Conservation (phyloP, 2,797 vertebrate species). For the Melanitta fusca region DNA sequence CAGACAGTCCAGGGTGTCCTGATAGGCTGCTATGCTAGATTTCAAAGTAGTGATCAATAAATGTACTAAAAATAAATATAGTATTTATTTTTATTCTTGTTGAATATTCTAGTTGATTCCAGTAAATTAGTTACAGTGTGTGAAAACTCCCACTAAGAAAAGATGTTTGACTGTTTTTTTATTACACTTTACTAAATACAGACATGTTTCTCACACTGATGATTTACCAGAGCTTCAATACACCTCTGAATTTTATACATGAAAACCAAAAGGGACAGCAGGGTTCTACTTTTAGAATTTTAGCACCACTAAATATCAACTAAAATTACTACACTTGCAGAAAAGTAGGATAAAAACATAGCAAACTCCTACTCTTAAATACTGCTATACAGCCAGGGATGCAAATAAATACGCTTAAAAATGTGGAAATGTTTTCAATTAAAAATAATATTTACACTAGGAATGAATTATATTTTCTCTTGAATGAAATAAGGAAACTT, state of each 20-base stretch:
- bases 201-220: constrained; percentile 46
- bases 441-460: constrained; percentile 26
- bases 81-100: constrained; percentile 42
- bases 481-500: neutral
- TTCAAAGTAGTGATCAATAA: constrained; percentile 36
- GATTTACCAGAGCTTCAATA: constrained; percentile 53
- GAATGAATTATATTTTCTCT: neutral
- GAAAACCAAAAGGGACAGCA: constrained; percentile 53
- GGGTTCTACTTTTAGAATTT: constrained; percentile 59
- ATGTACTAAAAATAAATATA: constrained; percentile 41
- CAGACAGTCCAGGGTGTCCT: neutral
- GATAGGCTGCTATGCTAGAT: neutral
- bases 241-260: constrained; percentile 50
- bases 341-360: constrained; percentile 42
- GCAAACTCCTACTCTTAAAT: constrained; percentile 54
- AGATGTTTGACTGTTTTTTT: constrained; percentile 22
- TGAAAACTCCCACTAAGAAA: constrained; percentile 64
- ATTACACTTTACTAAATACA: constrained; percentile 60
- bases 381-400: constrained; percentile 12
- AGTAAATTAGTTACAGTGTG: constrained; percentile 54
- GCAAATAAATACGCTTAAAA: constrained; percentile 55
- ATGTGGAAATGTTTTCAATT: constrained; percentile 8
- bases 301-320: constrained; percentile 33
- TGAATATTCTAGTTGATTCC: constrained; percentile 55
- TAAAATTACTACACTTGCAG: constrained; percentile 46